Evolutionary conservation across 2,888 invertebrate genomes (phyloP), one percentile per base, ranked within the genome.

Genomic region (Ichneumoninae sp.): DNA sequence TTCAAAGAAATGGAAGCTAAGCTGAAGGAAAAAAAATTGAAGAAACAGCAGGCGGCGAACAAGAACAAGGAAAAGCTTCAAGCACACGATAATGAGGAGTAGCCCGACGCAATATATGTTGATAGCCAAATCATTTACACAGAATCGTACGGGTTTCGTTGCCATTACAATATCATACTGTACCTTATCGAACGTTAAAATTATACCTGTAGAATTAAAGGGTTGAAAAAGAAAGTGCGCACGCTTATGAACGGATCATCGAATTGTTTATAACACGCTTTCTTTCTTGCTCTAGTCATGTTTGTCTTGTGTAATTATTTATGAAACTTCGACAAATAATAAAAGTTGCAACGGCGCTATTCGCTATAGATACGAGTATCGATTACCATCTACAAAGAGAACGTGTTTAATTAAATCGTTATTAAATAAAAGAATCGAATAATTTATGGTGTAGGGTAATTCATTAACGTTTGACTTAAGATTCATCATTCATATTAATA

Each of bases 1-100:
- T 98, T 97, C 92, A 96, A 97, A 94, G 97, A 98, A 94, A 97
- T 97, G 96, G 97, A 98, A 93, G 97, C 97, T 87, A 96, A 97
- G 94, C 95, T 97, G 94, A 96, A 95, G 81, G 95, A 96, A 90
- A 95, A 96, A 88, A 96, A 97, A 88, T 75, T 91, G 40, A 93
- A 93, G 79, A 92, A 93, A 54, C 90, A 91, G 8, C 90, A 92
- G 69, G 90, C 91, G 33, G 87, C 88, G 63, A 89, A 90, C 19
- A 93, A 93, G 50, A 85, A 52, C 5, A 88, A 88, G 78, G 76
- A 93, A 90, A 86, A 93, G 93, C 69, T 83, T 47, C 81, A 80
- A 60, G 6, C 69, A 33, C 79, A 71, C 30, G 78, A 79, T 10
- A 71, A 30, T 50, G 75, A 85, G 30, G 70, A 84, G 44, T 86